phyloP scores from a whole-genome alignment of 2,113 vertebrate species.

The Rafetus swinhoei region DNA sequence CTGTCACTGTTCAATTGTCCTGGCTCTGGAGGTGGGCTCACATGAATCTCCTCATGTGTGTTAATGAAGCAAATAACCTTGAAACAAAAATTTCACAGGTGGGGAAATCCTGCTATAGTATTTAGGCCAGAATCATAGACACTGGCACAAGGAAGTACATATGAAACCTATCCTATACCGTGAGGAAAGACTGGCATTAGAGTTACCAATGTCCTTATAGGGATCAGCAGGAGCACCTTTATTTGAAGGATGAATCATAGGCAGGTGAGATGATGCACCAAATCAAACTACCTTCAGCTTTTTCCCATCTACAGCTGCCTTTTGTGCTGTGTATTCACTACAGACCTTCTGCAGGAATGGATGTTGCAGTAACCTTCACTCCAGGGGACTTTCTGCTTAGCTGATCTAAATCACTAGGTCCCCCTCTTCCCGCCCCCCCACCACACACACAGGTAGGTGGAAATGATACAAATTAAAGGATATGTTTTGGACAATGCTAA shows the following conservation, averaged over 20 bases:
- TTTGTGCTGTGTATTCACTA: neutral
- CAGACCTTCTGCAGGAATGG: neutral
- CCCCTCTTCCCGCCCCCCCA: no score
- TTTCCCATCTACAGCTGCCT: neutral
- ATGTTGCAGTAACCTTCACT: neutral
- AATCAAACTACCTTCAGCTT: neutral
- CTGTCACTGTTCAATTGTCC: neutral
- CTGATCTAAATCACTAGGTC: neutral
- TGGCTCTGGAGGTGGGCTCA: neutral
- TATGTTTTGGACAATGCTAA: neutral
- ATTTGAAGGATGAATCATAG: rapidly evolving
- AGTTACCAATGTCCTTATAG: neutral
- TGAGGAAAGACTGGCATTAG: neutral
- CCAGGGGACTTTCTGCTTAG: rapidly evolving
- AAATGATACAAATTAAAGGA: neutral
- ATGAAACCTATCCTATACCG: rapidly evolving
- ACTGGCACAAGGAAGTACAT: neutral
- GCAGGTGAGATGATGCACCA: no score
- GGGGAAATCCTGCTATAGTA: neutral
- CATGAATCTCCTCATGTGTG: neutral
- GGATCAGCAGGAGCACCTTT: neutral
- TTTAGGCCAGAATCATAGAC: neutral
- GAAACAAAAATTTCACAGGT: neutral
- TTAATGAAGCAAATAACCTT: slow-evolving; percentile 4
- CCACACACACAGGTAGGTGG: neutral